Evolutionary conservation across 1,140 invertebrate species (phyloP).

Genomic region (Sitophilus oryzae): DNA sequence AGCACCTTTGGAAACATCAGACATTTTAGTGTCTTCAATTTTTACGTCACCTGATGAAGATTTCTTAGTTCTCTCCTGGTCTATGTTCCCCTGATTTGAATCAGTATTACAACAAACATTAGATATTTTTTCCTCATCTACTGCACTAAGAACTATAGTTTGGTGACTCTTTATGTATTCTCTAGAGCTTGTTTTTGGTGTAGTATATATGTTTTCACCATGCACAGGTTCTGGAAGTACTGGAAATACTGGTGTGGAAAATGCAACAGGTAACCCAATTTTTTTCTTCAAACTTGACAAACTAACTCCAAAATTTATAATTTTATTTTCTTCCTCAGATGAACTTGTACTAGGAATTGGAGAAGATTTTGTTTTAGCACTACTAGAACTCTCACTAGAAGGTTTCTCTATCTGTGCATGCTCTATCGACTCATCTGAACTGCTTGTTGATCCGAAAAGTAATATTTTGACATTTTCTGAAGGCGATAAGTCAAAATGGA

Average conservation of each 20-base stretch:
- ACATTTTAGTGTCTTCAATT: neutral
- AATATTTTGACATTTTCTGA: neutral
- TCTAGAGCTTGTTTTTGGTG: neutral
- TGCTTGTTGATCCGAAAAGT: neutral
- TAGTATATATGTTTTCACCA: too few species aligned
- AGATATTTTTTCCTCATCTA: neutral
- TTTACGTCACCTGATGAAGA: neutral
- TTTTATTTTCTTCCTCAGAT: slow-evolving; percentile 1
- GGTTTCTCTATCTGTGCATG: neutral
- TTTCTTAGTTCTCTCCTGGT: neutral
- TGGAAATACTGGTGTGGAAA: slow-evolving; percentile 41
- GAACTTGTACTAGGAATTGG: slow-evolving; percentile 2
- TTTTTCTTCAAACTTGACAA: slow-evolving; percentile 30
- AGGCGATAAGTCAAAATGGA: neutral
- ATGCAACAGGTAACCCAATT: slow-evolving; percentile 36
- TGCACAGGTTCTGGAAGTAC: too few species aligned
- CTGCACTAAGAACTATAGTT: neutral
- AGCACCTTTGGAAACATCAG: neutral
- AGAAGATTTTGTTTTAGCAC: neutral
- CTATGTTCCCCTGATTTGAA: neutral
- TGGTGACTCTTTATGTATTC: neutral
- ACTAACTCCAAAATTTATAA: slow-evolving; percentile 5
- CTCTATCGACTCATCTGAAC: neutral
- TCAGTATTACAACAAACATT: neutral
- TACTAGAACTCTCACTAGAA: neutral